Conservation (phyloP, 92 coral and sea anemone genomes). For the Phenganax stokvisi region DNA sequence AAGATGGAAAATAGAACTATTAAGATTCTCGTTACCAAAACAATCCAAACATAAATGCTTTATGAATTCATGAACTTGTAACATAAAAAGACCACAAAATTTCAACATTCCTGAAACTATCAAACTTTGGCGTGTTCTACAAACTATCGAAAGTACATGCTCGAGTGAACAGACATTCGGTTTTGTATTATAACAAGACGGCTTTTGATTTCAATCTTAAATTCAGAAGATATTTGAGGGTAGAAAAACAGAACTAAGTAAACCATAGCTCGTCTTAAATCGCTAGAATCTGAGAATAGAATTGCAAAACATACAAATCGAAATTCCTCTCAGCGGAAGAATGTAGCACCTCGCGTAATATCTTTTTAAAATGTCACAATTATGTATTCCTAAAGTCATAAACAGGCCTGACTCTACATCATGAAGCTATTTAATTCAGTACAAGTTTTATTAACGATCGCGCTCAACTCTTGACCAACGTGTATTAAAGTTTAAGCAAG, state of each 20-base stretch:
- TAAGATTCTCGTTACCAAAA: background rate
- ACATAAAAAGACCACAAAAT: background rate
- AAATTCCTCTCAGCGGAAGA: conserved; percentile 1
- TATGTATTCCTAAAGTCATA: conserved; percentile 13
- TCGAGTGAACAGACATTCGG: conserved; percentile 16
- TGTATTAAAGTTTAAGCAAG: background rate
- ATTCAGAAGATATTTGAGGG: too few species aligned
- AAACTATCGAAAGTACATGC: background rate
- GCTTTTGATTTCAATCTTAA: background rate
- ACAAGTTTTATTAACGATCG: conserved; percentile 21
- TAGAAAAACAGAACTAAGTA: too few species aligned
- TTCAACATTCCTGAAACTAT: background rate
- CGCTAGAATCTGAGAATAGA: background rate
- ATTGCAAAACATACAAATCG: background rate
- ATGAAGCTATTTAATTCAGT: conserved; percentile 32
- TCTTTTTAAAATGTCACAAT: background rate
- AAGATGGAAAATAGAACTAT: background rate
- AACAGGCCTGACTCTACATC: conserved; percentile 7
- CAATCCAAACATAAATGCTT: background rate
- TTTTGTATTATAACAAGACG: background rate
- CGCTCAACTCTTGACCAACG: background rate
- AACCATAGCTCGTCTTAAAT: background rate
- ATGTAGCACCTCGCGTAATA: background rate
- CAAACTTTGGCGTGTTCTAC: background rate
- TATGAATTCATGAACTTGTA: conserved; percentile 2